Evolutionary conservation across 2,797 vertebrate species (phyloP), one percentile per base, ranked within the genome.

Genomic region (Etheostoma nigrum): DNA sequence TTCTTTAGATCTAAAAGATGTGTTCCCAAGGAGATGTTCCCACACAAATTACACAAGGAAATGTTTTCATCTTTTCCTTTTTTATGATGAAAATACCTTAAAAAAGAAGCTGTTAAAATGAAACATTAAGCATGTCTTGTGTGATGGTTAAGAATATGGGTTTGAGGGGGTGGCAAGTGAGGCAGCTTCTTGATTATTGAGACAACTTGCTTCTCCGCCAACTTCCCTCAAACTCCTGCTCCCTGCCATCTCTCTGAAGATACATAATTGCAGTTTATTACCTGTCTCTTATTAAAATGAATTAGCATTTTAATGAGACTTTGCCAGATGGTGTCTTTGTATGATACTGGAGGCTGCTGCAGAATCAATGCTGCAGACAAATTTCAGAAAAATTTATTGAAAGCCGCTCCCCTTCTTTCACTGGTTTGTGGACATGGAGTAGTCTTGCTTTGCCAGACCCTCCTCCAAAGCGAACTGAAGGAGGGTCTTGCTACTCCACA

Each of bases 191-290:
- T 91, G 87, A 93, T 93, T 87, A 93, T 84, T 51, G 60, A 89
- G 81, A 91, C 78, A 82, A 90, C 76, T 87, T 74, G 66, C 86
- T 75, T 88, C 78, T 84, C 84, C 25, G 74, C 81, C 84, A 85
- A 90, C 88, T 89, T 88, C 85, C 79, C 85, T 90, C 90, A 86
- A 91, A 94, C 90, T 90, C 88, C 77, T 9, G 83, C 89, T 87
- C 90, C 82, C 73, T 85, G 82, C 89, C 90, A 88, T 93, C 91
- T 93, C 91, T 91, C 90, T 83, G 89, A 91, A 88, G 88, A 94
- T 93, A 95, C 92, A 90, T 96, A 96, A 96, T 95, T 96, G 95
- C 92, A 95, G 93, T 94, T 96, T 96, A 96, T 97, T 96, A 96
- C 93, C 91, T 93, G 93, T 93, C 93, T 95, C 92, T 95, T 96